These are phyloP conservation scores for Otocyon megalotis DNA, from an alignment of 2,113 vertebrate species.

Conservation along the genomic window DNA sequence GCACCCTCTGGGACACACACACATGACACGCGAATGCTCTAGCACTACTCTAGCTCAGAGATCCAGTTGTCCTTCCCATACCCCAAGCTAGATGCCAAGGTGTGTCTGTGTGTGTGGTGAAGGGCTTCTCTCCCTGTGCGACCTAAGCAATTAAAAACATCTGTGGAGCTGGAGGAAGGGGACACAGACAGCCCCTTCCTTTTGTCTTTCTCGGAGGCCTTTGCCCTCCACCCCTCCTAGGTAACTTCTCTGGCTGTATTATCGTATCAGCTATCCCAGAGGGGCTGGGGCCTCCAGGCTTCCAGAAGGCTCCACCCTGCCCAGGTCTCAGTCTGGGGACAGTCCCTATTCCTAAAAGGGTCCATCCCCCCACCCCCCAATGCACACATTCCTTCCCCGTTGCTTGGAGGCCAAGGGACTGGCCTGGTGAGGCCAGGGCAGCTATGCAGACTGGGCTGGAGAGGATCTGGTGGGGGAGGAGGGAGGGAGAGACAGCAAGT, in stretches of 20 bases:
- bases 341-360: neutral
- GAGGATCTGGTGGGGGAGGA: neutral
- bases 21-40: neutral
- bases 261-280: neutral
- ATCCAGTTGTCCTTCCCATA: neutral
- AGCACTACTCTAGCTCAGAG: neutral
- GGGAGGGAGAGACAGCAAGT: neutral
- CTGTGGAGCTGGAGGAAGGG: neutral
- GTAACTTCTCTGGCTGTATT: neutral
- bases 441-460: neutral
- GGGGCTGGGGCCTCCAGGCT: neutral
- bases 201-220: neutral
- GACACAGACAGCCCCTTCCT: neutral
- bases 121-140: neutral
- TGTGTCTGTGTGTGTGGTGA: neutral
- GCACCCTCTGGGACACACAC: neutral
- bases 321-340: neutral
- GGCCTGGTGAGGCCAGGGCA: conserved; percentile 27
- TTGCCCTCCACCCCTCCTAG: neutral
- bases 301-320: neutral
- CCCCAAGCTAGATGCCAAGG: neutral
- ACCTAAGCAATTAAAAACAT: neutral
- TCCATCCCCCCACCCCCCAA: neutral
- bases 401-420: conserved; percentile 50
- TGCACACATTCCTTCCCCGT: conserved; percentile 54